Evolutionary conservation across 2,797 vertebrate species (phyloP), one percentile per base, ranked within the genome.

Genomic region (Syngnathus acus): DNA sequence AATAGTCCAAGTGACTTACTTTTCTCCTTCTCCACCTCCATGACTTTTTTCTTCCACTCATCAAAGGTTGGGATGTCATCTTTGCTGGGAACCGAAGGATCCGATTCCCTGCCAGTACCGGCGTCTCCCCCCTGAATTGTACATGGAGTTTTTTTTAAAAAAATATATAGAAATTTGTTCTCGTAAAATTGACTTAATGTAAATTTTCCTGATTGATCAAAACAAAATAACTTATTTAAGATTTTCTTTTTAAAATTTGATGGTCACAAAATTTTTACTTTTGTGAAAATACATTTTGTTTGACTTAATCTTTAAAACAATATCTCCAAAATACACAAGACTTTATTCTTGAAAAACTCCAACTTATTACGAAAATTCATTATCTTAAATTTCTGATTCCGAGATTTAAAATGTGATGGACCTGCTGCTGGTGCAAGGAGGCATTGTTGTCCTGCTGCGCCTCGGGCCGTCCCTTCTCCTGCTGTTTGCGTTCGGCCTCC

Each of bases 21-120:
- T 88, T 98, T 99, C 86, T 99, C 97, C 84, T 97, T 98, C 84
- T 99, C 97, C 68, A 97, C 96, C 90, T 99, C 95, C 97, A 98
- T 95, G 75, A 98, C 95, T 85, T 99, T 94, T 84, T 99, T 99
- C 84, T 98, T 99, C 97, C 97, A 99, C 82, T 99, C 96, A 73
- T 99, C 96, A 66, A 98, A 99, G 5, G 96, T 98, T 62, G 96
- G 97, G 89, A 99, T 98, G 87, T 97, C 96, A 78, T 92, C 90
- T 83, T 92, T 90, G 69, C 82, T 79, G 68, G 90, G 86, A 76
- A 93, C 90, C 0, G 91, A 88, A 59, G 94, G 92, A 73, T 99
- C 95, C 16, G 92, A 87, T 81, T 93, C 94, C 74, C 80, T 89
- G 53, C 84, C 65, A 71, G 84, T 79, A 39, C 81, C 86, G 43